Evolutionary conservation across 2,888 invertebrate species (phyloP), one percentile per base, ranked within the genome.

Genomic region (Quadroppia sp.): DNA sequence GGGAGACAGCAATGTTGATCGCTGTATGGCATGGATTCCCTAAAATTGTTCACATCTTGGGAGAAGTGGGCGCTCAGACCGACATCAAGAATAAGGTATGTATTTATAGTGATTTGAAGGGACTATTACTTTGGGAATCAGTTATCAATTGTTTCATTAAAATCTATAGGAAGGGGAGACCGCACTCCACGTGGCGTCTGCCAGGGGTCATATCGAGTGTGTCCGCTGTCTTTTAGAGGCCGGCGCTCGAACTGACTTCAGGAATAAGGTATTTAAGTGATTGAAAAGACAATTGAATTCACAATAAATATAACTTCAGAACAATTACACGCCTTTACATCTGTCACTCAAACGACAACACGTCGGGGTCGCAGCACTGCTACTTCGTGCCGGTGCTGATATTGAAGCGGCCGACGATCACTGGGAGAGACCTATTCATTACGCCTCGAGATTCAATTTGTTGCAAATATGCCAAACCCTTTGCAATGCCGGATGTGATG

Each of bases 401-500:
- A 84, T 85, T 78, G 86, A 87, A 79, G 80, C 85, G 28, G 82
- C 82, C 77, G 78, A 78, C 42, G 53, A 78, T 75, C 80, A 87
- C 86, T 87, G 87, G 28, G 87, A 88, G 79, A 85, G 85, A 76
- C 85, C 87, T 0, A 85, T 88, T 74, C 88, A 88, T 80, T 82
- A 87, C 74, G 87, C 87, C 59, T 84, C 86, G 59, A 82, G 84
- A 74, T 83, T 85, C 77, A 87, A 87, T 23, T 81, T 87, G 32
- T 80, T 86, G 56, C 82, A 84, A 70, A 83, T 87, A 70, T 87
- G 86, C 1, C 86, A 87, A 80, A 84, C 85, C 13, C 81, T 88
- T 50, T 87, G 87, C 79, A 85, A 87, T 28, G 32, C 56, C 72
- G 86, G 87, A 2, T 86, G 87, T 78, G 83, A 83, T 77, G 84